These are phyloP conservation scores for Vesta saturnalis DNA, from an alignment of 2,888 invertebrate species.

Conservation along the genomic window DNA sequence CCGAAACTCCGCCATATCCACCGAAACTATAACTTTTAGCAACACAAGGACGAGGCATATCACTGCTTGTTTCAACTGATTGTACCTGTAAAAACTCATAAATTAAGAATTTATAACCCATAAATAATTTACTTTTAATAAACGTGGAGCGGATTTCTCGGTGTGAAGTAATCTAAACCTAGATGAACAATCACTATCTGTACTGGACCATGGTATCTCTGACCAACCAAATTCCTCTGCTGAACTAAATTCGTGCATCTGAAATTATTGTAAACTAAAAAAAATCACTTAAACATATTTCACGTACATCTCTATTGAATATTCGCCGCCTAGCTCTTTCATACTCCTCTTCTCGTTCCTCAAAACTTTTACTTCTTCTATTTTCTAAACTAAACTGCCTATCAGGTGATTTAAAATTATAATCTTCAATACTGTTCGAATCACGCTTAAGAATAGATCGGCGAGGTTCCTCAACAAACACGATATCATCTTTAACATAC, in stretches of 20 bases:
- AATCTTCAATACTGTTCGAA: slow-evolving; percentile 82
- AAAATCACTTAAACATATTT: slow-evolving; percentile 19
- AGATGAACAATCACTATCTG: slow-evolving; percentile 64
- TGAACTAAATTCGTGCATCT: slow-evolving; percentile 61
- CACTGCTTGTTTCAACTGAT: slow-evolving; percentile 64
- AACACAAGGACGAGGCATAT: slow-evolving; percentile 66
- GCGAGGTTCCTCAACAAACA: slow-evolving; percentile 74
- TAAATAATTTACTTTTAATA: slow-evolving; percentile 63
- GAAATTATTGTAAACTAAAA: slow-evolving; percentile 20
- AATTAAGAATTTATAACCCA: background rate
- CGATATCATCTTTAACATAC: slow-evolving; percentile 72
- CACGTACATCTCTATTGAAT: slow-evolving; percentile 69
- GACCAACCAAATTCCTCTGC: slow-evolving; percentile 64
- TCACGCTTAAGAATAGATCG: slow-evolving; percentile 86
- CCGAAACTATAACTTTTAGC: slow-evolving; percentile 91
- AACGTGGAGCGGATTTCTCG: slow-evolving; percentile 61
- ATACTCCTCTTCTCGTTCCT: slow-evolving; percentile 92
- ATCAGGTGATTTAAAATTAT: slow-evolving; percentile 69
- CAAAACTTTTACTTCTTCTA: slow-evolving; percentile 84
- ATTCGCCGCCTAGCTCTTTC: slow-evolving; percentile 86
- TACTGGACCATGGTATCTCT: slow-evolving; percentile 66
- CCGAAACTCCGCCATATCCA: slow-evolving; percentile 73
- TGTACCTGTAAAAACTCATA: slow-evolving; percentile 62
- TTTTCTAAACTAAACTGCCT: slow-evolving; percentile 70
- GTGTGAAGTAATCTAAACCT: slow-evolving; percentile 61